phyloP scores from a whole-genome alignment of 2,888 invertebrate genomes.

The Nebria salina region DNA sequence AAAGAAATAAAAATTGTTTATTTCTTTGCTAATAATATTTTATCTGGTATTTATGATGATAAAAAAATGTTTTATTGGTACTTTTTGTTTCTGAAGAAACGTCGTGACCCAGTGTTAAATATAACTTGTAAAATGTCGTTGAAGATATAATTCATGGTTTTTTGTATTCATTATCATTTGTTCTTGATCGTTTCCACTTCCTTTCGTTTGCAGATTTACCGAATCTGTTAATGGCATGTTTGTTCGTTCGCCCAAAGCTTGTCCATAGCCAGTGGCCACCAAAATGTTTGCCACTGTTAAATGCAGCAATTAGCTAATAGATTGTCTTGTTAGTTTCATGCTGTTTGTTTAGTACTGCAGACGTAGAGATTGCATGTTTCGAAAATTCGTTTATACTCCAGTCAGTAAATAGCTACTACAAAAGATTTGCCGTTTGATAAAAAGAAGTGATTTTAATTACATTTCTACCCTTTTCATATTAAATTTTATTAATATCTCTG shows the following conservation, averaged over 20 bases:
- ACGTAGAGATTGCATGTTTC: too few relatives aligned
- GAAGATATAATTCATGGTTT: conserved; percentile 31
- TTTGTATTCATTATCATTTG: conserved; percentile 43
- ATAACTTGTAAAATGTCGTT: conserved; percentile 41
- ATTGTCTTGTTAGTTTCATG: too few relatives aligned
- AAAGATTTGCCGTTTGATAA: conserved; percentile 13
- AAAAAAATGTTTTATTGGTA: too few relatives aligned
- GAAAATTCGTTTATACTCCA: too few relatives aligned
- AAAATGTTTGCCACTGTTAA: too few relatives aligned
- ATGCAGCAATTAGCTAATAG: too few relatives aligned
- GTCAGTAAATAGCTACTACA: too few relatives aligned
- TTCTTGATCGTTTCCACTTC: conserved; percentile 42
- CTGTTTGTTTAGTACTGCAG: too few relatives aligned
- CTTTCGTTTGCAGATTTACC: conserved; percentile 33
- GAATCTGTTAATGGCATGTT: conserved; percentile 34
- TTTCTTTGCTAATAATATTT: too few relatives aligned
- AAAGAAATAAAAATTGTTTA: too few relatives aligned
- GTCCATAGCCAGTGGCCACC: neutral
- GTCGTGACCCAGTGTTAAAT: conserved; percentile 24
- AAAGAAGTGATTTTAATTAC: conserved; percentile 13
- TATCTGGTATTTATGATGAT: too few relatives aligned
- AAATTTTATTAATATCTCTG: neutral
- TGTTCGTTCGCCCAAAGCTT: conserved; percentile 14
- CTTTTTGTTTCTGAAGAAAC: too few relatives aligned
- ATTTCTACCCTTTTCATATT: conserved; percentile 3